Conservation (phyloP, 2,888 invertebrate species). For the Eugnorisma glareosa region DNA sequence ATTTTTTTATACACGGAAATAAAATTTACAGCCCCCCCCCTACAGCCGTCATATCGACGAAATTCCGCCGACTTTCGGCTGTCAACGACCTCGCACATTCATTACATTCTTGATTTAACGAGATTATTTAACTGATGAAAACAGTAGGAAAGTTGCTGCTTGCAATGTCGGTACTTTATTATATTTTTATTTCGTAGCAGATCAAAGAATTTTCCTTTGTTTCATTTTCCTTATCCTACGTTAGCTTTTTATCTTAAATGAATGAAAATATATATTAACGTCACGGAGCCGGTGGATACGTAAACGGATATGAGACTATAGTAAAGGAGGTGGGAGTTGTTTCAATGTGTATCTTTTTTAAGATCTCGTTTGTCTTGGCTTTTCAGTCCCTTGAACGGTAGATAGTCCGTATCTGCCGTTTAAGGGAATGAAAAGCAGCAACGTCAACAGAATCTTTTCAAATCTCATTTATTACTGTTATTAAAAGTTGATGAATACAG, state of each 20-base stretch:
- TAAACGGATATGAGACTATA: slow-evolving; percentile 34
- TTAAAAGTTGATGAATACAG: slow-evolving; percentile 47
- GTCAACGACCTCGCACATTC: slow-evolving; percentile 40
- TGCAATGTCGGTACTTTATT: slow-evolving; percentile 13
- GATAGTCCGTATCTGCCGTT: neutral
- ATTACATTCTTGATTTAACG: slow-evolving; percentile 42
- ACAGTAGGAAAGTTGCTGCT: slow-evolving; percentile 13
- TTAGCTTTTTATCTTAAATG: slow-evolving; percentile 53
- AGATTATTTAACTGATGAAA: slow-evolving; percentile 40
- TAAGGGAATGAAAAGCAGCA: slow-evolving; percentile 13
- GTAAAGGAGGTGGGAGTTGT: slow-evolving; percentile 17
- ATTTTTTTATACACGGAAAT: slow-evolving; percentile 59
- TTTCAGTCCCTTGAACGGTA: neutral
- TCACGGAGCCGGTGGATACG: slow-evolving; percentile 22
- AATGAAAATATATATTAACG: slow-evolving; percentile 50
- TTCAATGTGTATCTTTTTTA: slow-evolving; percentile 12
- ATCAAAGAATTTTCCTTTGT: slow-evolving; percentile 45
- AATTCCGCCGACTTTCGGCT: slow-evolving; percentile 41
- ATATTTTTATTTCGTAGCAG: slow-evolving; percentile 29
- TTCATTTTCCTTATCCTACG: slow-evolving; percentile 52
- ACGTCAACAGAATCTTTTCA: slow-evolving; percentile 17
- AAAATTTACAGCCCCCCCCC: slow-evolving; percentile 51
- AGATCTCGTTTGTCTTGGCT: slow-evolving; percentile 15
- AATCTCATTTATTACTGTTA: slow-evolving; percentile 42
- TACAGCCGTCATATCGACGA: slow-evolving; percentile 49